These are phyloP conservation scores for Eupristina koningsbergeri DNA, from an alignment of 1,140 invertebrate genomes.

Conservation along the genomic window DNA sequence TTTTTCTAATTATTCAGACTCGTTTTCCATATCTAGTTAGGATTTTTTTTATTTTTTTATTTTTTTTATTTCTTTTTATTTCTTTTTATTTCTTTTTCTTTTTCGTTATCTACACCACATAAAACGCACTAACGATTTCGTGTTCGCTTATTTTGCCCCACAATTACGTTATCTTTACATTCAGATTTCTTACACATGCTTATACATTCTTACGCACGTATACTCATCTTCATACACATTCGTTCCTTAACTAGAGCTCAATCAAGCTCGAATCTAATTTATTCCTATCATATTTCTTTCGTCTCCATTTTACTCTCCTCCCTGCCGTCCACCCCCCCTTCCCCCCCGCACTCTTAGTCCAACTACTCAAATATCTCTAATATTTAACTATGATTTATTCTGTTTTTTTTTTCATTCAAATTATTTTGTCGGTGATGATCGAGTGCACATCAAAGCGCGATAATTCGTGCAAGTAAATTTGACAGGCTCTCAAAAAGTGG, in stretches of 20 bases:
- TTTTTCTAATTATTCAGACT: background rate
- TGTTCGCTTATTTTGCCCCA: slow-evolving; percentile 7
- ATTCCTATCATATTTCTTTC: background rate
- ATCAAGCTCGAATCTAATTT: slow-evolving; percentile 21
- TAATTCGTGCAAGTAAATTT: slow-evolving; percentile 40
- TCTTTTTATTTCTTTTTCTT: too few relatives aligned
- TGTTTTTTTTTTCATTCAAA: background rate
- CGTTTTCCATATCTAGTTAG: slow-evolving; percentile 42
- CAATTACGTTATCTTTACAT: background rate
- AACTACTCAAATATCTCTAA: background rate
- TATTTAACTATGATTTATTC: background rate
- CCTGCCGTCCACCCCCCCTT: background rate
- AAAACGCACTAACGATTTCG: slow-evolving; percentile 24
- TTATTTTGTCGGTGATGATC: slow-evolving; percentile 28
- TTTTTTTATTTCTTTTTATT: too few relatives aligned
- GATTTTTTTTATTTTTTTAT: slow-evolving; percentile 32
- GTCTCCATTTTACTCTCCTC: background rate
- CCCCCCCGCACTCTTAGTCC: background rate
- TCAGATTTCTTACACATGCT: background rate
- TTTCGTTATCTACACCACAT: slow-evolving; percentile 45
- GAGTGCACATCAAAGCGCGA: slow-evolving; percentile 42
- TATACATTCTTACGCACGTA: background rate
- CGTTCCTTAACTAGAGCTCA: slow-evolving; percentile 20
- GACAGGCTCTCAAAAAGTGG: slow-evolving; percentile 45
- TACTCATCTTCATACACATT: background rate